Conservation (phyloP, 2,113 vertebrate genomes). For the Platichthys flesus region DNA sequence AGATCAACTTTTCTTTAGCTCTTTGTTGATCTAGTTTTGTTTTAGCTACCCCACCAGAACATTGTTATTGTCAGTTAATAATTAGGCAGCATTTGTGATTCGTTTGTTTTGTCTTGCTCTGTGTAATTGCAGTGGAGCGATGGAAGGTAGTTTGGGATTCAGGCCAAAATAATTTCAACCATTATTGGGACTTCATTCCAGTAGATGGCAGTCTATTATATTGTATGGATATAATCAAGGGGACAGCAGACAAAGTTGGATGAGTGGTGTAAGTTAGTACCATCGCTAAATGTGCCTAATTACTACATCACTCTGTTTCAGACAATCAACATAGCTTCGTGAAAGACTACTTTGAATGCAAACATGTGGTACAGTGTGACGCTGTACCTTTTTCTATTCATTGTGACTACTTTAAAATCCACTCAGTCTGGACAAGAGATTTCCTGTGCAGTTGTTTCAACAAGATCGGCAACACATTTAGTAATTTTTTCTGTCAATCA, state of each 20-base stretch:
- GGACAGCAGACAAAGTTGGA: no score
- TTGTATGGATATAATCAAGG: background rate
- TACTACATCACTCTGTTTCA: background rate
- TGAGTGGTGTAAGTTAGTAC: background rate
- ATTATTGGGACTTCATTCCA: background rate
- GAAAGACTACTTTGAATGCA: background rate
- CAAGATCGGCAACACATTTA: background rate
- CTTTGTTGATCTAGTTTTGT: background rate
- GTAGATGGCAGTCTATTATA: conserved; percentile 30
- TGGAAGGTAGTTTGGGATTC: background rate
- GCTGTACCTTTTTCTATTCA: background rate
- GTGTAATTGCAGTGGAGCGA: background rate
- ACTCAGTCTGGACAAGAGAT: background rate
- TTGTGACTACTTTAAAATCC: background rate
- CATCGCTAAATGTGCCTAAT: background rate
- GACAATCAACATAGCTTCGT: background rate
- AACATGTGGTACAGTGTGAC: background rate
- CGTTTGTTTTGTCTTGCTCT: conserved; percentile 9
- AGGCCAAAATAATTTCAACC: conserved; percentile 1
- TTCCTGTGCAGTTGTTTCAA: background rate
- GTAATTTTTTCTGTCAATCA: no score
- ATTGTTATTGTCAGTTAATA: conserved; percentile 7
- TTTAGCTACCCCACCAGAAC: background rate
- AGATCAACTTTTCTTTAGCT: background rate
- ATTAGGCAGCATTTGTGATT: background rate